Evolutionary conservation across 1,140 invertebrate species (phyloP), one percentile per base, ranked within the genome.

Genomic region (Hermatobates lingyangjiaoensis): DNA sequence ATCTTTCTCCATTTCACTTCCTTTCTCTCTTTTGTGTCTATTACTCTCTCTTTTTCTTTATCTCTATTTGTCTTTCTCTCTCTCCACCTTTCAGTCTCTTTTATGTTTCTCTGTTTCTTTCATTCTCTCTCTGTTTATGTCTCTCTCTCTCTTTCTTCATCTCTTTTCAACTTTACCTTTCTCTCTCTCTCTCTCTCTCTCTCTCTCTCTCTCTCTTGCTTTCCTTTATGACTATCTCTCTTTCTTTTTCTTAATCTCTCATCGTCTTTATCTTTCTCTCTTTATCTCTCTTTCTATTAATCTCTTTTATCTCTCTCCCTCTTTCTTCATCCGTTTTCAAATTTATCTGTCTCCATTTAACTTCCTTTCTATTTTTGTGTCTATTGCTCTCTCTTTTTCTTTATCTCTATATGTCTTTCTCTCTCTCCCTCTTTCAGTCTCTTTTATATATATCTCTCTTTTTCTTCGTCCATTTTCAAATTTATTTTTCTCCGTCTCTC

Each of bases 331-430:
- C 45, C 52, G 55, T 53, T 62, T 47, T 47, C 55, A 46, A 51
- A 50, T 64, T 48, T 51, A 53, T 47, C 55, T 57, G 24, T 20
- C 45, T 52, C 49, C 49, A 52, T 57, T 40, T 26, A 51, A 45
- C 27, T 48, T 51, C 56, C 23, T 51, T 47, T 49, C 48, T 53
- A 45, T 60, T 56, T 25, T 62, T 64, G 12, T 62, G 61, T 42
- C 57, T 56, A 14, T 62, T 57, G n/a, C 46, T 42, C 18, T 20
- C 18, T 42, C 18, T 42, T 21, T 42, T 20, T 42, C 5, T 42
- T 20, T 42, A 5, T 42, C 40, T 21, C 40, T 42, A 10, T 5
- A 5, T 42, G 10, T 42, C 40, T 42, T 21, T 20, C 18, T 20
- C 18, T 21, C 40, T 42, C 40, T 12, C 5, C 20, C 5, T 15